Conservation (phyloP, 2,888 invertebrate genomes). For the Phragmatobia fuliginosa region DNA sequence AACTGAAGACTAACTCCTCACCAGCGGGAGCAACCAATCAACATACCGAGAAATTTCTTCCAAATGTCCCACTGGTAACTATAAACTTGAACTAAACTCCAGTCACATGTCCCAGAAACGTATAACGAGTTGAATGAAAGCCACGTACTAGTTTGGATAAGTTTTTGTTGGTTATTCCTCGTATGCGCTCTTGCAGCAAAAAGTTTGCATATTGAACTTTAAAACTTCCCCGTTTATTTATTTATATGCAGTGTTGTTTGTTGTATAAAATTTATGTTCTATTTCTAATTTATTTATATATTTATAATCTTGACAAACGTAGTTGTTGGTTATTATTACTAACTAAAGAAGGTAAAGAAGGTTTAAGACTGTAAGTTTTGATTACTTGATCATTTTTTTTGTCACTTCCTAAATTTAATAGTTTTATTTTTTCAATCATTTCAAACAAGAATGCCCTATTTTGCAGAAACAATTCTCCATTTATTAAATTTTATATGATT, state of each 20-base stretch:
- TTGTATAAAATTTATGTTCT: not conserved
- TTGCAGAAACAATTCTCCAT: no score
- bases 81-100: constrained; percentile 21
- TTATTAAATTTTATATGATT: no score
- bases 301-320: not conserved
- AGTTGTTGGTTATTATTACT: not conserved
- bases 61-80: not conserved
- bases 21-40: constrained; percentile 8
- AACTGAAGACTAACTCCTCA: not conserved
- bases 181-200: constrained; percentile 30
- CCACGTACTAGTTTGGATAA: constrained; percentile 33
- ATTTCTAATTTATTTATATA: not conserved
- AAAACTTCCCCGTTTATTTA: constrained; percentile 8
- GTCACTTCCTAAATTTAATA: no score
- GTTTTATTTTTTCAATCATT: no score
- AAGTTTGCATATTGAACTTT: constrained; percentile 32
- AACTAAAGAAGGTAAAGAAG: no score
- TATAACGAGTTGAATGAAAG: constrained; percentile 40
- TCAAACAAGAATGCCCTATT: no score
- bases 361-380: no score
- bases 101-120: constrained; percentile 18
- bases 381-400: no score
- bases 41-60: constrained; percentile 10
- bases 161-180: constrained; percentile 31
- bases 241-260: not conserved